Base-by-base conservation (phyloP, 1,140 invertebrate species). In the Probaryconus sp. region DNA sequence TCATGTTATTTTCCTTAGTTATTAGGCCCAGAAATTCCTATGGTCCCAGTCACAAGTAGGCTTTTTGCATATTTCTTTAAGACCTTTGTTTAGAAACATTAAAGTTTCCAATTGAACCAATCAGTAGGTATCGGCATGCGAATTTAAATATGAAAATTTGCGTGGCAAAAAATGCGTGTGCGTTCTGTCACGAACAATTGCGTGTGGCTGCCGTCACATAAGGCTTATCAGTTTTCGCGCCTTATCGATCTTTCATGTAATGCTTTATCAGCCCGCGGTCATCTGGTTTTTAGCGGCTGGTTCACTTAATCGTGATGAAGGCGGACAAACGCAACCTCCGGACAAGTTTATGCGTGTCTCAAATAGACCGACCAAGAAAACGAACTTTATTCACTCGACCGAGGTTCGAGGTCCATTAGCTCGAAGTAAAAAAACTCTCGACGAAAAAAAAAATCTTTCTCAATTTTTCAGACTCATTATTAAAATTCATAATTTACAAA, bases 191-290 rank as follows among this genome's bases (percentile, higher is more conserved):
- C n/a, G n/a, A n/a, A n/a, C n/a, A n/a, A n/a, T n/a, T n/a, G n/a
- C n/a, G n/a, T n/a, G n/a, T n/a, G n/a, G n/a, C n/a, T n/a, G n/a
- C n/a, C n/a, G n/a, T n/a, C n/a, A 26, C 37, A 33, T 26, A 33
- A 42, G 43, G 33, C 37, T 65, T 72, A 72, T 72, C 69, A 60
- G 51, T n/a, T 64, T 65, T 60, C 47, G 28, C 69, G 61, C 21
- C 45, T 65, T 72, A 72, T 65, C 69, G 69, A 72, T 72, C 69
- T 60, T 55, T 28, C 53, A 43, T 33, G 42, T 47, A 13, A 11
- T 7, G 50, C 31, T 31, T 70, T 70, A 70, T 70, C 67, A 56
- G 42, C 28, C 18, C 40, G 40, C 48, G 33, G 50, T 33, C 56
- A 63, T 61, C 56, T 63, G 67, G 56, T 33, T n/a, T n/a, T n/a